phyloP scores from a whole-genome alignment of 2,888 invertebrate species.

The Orthosia incerta region DNA sequence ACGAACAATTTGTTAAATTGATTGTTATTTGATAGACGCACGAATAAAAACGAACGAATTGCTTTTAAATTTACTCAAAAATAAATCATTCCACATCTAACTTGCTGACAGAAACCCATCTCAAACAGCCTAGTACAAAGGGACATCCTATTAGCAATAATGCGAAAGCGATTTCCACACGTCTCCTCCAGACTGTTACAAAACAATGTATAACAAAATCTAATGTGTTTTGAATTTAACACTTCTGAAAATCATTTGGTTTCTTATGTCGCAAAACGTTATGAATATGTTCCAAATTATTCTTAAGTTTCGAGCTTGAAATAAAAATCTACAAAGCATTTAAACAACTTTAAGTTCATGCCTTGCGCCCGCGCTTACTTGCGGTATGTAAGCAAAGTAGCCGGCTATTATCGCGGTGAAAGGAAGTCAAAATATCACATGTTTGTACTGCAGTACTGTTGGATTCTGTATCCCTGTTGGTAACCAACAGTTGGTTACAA shows the following conservation, averaged over 20 bases:
- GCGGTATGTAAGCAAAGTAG: constrained; percentile 65
- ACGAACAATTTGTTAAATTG: background rate
- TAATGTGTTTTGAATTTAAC: no score
- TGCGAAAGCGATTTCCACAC: background rate
- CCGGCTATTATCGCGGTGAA: constrained; percentile 70
- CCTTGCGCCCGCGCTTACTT: constrained; percentile 41
- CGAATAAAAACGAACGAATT: background rate
- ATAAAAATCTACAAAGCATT: background rate
- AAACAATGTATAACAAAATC: no score
- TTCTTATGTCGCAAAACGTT: background rate
- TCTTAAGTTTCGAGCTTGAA: background rate
- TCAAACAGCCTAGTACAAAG: no score
- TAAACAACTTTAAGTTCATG: constrained; percentile 3
- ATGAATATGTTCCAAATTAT: background rate
- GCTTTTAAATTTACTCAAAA: no score
- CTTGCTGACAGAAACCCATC: no score
- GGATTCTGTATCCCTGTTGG: constrained; percentile 11
- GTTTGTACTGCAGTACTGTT: constrained; percentile 48
- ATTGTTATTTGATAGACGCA: constrained; percentile 1
- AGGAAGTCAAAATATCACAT: constrained; percentile 73
- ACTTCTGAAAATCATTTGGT: no score
- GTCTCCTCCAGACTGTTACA: background rate
- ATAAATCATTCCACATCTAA: no score
- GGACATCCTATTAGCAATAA: no score
- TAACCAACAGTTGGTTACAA: background rate